phyloP scores from a whole-genome alignment of 2,888 invertebrate species.

The Drosophila mimetica region DNA sequence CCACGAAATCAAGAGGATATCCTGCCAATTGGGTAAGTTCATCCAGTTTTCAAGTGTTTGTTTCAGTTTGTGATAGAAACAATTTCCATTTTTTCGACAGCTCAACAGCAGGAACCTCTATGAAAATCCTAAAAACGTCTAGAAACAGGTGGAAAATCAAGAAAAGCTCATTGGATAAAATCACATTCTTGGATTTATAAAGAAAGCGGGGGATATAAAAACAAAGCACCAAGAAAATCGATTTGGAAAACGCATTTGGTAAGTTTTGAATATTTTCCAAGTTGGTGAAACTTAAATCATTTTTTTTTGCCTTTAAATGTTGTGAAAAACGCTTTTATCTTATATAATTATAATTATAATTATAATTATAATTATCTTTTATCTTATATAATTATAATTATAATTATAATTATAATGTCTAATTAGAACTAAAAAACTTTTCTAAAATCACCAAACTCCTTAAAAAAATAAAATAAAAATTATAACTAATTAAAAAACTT shows the following conservation, averaged over 20 bases:
- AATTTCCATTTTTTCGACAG: background rate
- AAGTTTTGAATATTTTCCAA: background rate
- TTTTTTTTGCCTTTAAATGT: too few relatives aligned
- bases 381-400: too few relatives aligned
- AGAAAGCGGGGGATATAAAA: background rate
- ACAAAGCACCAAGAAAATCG: background rate
- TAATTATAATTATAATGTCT: too few relatives aligned
- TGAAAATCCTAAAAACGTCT: background rate
- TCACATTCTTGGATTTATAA: background rate
- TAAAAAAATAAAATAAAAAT: too few relatives aligned
- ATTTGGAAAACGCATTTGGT: background rate
- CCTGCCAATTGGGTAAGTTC: constrained; percentile 1
- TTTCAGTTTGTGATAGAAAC: too few relatives aligned
- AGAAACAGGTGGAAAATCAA: background rate
- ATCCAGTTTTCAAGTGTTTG: background rate
- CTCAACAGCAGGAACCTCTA: background rate
- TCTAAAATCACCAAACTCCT: too few relatives aligned
- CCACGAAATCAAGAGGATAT: background rate
- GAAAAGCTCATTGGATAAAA: background rate
- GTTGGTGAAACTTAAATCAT: background rate
- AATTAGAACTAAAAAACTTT: too few relatives aligned
- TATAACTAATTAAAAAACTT: too few relatives aligned
- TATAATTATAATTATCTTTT: too few relatives aligned
- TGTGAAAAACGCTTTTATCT: too few relatives aligned
- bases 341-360: too few relatives aligned